Evolutionary conservation across 2,888 invertebrate genomes (phyloP), one percentile per base, ranked within the genome.

Genomic region (Drosophila paranaensis): DNA sequence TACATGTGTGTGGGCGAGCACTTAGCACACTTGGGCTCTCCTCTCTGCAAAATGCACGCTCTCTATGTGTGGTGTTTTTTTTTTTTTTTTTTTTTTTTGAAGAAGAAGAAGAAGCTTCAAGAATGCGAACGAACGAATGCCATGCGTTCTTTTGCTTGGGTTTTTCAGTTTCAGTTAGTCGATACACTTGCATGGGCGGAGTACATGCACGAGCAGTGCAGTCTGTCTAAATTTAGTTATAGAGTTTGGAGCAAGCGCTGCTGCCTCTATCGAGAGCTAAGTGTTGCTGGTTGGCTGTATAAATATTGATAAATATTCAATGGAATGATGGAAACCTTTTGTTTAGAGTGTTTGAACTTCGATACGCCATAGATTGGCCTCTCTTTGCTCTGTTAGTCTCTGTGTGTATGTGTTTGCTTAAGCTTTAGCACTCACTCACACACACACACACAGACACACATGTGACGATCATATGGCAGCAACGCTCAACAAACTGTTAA

Each of bases 401-500:
- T 65, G 65, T 56, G 66, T 58, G 46, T 57, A 43, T 72, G 65
- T 84, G 53, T 81, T 83, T 83, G 64, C 71, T 74, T 61, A 79
- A 83, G 81, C 81, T 86, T 77, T 83, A 77, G 87, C 81, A 81
- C 77, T 77, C 81, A 48, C 53, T 48, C 57, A 45, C 42, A 56
- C 39, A 48, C 39, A 53, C 42, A 43, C 40, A 14, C 14, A 39
- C 46, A 25, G 55, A 61, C 45, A 73, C 69, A 78, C 66, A 71
- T 70, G 70, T 51, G 73, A 43, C 77, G 77, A 81, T 81, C 83
- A 80, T 82, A 71, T 80, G 80, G 76, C 67, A 68, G 78, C 77
- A 57, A 54, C 53, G 70, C 79, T 81, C 68, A 68, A 71, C 57
- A 74, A 79, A 74, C 80, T 86, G 81, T 86, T 88, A 86, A 88